Conservation (phyloP, 2,888 invertebrate species). For the Steinernema carpocapsae region DNA sequence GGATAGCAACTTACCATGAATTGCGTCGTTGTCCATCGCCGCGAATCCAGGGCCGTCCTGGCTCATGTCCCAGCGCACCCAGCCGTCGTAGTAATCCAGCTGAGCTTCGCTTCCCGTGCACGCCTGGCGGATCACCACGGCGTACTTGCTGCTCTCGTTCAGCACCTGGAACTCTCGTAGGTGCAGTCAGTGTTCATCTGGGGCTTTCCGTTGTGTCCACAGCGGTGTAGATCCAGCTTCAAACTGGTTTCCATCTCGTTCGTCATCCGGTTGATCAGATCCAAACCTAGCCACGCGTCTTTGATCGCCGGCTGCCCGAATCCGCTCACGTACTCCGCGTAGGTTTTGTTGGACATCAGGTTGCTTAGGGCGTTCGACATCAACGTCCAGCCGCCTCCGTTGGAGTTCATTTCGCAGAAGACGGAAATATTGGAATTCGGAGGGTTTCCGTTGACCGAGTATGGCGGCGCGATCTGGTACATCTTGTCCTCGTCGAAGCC, state of each 20-base stretch:
- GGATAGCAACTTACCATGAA: neutral
- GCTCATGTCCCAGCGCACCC: slow-evolving; percentile 56
- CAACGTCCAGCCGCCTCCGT: slow-evolving; percentile 57
- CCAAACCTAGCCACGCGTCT: slow-evolving; percentile 54
- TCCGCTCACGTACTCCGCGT: slow-evolving; percentile 41
- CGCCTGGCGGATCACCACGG: slow-evolving; percentile 48
- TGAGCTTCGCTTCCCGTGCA: slow-evolving; percentile 53
- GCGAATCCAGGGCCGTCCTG: slow-evolving; percentile 55
- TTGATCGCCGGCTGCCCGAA: slow-evolving; percentile 49
- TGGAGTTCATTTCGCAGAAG: slow-evolving; percentile 41
- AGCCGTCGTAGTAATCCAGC: slow-evolving; percentile 54
- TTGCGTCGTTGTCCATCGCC: slow-evolving; percentile 44
- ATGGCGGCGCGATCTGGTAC: slow-evolving; percentile 38
- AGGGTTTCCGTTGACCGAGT: slow-evolving; percentile 17
- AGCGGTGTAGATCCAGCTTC: slow-evolving; percentile 50
- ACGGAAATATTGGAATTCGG: slow-evolving; percentile 32
- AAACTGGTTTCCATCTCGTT: slow-evolving; percentile 50
- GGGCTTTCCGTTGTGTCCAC: slow-evolving; percentile 46
- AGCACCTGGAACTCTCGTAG: slow-evolving; percentile 47
- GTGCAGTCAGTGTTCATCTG: slow-evolving; percentile 50
- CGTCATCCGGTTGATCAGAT: slow-evolving; percentile 52
- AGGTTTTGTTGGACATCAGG: slow-evolving; percentile 11
- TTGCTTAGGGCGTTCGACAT: slow-evolving; percentile 45
- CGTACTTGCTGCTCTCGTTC: slow-evolving; percentile 45
- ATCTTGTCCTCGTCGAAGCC: slow-evolving; percentile 46